Conservation (phyloP, 2,797 vertebrate genomes). For the Cyclura pinguis region DNA sequence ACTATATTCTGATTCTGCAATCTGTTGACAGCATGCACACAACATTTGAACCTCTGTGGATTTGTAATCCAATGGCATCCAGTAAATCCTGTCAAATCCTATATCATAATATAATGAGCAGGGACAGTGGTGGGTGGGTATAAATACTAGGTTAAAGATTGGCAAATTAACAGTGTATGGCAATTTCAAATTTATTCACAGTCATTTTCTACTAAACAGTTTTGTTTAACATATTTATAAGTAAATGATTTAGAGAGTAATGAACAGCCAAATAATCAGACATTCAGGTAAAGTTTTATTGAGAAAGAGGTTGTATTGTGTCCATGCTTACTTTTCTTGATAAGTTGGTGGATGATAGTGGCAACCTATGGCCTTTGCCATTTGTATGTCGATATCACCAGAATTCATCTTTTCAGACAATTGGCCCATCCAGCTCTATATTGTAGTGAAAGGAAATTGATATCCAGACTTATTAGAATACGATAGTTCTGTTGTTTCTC, state of each 20-base stretch:
- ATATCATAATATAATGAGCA: conserved; percentile 3
- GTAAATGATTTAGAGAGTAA: background rate
- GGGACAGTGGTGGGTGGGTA: background rate
- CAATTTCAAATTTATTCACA: background rate
- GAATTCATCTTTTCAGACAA: too few relatives aligned
- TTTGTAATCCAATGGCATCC: background rate
- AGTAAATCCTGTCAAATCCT: background rate
- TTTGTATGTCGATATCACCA: too few relatives aligned
- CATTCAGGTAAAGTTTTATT: too few relatives aligned
- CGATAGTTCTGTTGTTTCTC: too few relatives aligned
- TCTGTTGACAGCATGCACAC: background rate
- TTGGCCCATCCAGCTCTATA: too few relatives aligned
- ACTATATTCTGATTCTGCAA: background rate
- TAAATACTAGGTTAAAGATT: background rate
- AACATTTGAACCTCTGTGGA: background rate
- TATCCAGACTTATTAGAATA: too few relatives aligned
- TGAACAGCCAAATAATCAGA: too few relatives aligned
- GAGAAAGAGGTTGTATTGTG: too few relatives aligned
- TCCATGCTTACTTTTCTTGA: too few relatives aligned
- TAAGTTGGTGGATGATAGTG: too few relatives aligned
- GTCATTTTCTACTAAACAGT: background rate
- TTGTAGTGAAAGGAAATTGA: too few relatives aligned
- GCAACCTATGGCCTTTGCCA: too few relatives aligned
- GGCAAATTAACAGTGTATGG: background rate
- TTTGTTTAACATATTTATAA: background rate